phyloP scores from a whole-genome alignment of 2,888 invertebrate genomes.

The Elaeidobius kamerunicus region DNA sequence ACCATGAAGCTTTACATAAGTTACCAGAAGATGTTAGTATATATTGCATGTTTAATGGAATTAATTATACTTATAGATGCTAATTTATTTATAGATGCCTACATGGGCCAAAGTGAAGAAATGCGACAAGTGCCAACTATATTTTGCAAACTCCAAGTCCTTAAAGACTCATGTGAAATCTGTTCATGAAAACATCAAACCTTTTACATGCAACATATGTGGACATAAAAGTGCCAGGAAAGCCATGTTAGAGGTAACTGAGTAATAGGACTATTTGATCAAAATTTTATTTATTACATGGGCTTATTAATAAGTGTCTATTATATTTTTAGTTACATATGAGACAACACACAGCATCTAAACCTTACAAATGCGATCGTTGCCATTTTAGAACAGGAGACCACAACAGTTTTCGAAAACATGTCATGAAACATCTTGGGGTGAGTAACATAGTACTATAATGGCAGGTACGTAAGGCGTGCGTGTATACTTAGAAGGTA shows the following conservation, averaged over 20 bases:
- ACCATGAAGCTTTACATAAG: slow-evolving; percentile 56
- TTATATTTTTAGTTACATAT: slow-evolving; percentile 59
- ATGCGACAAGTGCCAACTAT: slow-evolving; percentile 66
- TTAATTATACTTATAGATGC: neutral
- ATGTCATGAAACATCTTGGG: slow-evolving; percentile 61
- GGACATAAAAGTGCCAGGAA: slow-evolving; percentile 70
- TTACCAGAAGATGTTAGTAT: slow-evolving; percentile 34
- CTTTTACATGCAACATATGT: slow-evolving; percentile 72
- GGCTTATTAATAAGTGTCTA: neutral
- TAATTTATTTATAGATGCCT: slow-evolving; percentile 35
- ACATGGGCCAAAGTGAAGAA: slow-evolving; percentile 59
- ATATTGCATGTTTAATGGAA: neutral
- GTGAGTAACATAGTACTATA: slow-evolving; percentile 38
- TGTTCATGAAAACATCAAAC: slow-evolving; percentile 71
- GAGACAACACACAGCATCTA: slow-evolving; percentile 75
- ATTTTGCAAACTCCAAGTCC: slow-evolving; percentile 66
- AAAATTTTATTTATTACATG: neutral
- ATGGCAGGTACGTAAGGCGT: neutral
- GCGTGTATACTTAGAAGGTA: neutral
- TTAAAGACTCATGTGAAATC: slow-evolving; percentile 67
- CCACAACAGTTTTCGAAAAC: slow-evolving; percentile 69
- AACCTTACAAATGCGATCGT: slow-evolving; percentile 67
- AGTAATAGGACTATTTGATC: neutral
- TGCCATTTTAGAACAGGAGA: slow-evolving; percentile 71
- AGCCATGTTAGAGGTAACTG: slow-evolving; percentile 58